Percentiles rank a stretch among this genome's conserved stretches.
phyloP scores from a whole-genome alignment of 2,888 invertebrate species.

The Thereva unica region DNA sequence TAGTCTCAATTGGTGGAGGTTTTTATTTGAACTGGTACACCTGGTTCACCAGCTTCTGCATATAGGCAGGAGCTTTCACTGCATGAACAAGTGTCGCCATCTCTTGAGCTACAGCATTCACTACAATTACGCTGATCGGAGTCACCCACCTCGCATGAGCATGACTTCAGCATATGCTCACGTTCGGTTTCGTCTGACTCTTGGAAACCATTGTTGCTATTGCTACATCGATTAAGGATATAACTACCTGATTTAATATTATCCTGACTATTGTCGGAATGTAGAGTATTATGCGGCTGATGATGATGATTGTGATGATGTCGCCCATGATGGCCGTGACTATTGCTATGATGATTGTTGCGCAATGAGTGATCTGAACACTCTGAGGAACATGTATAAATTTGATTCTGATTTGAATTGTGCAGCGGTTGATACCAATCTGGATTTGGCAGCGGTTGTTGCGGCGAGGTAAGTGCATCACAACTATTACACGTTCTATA shows the following conservation, averaged over 20 bases:
- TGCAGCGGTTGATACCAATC: slow-evolving; percentile 57
- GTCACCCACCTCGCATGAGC: slow-evolving; percentile 35
- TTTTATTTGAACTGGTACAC: slow-evolving; percentile 47
- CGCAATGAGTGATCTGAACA: slow-evolving; percentile 54
- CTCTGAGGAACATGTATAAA: slow-evolving; percentile 59
- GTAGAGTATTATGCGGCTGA: slow-evolving; percentile 38
- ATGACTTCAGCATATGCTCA: slow-evolving; percentile 43
- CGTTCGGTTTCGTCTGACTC: slow-evolving; percentile 50
- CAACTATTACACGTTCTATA: slow-evolving; percentile 56
- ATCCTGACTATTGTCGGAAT: slow-evolving; percentile 52
- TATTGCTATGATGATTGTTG: slow-evolving; percentile 50
- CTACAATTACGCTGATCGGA: slow-evolving; percentile 52
- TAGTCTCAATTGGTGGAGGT: slow-evolving; percentile 37
- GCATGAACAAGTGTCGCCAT: slow-evolving; percentile 66
- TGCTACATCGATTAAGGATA: slow-evolving; percentile 37
- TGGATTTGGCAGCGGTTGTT: slow-evolving; percentile 53
- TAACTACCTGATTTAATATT: slow-evolving; percentile 44
- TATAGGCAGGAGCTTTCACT: slow-evolving; percentile 68
- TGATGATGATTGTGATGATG: slow-evolving; percentile 42
- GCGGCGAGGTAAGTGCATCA: slow-evolving; percentile 56
- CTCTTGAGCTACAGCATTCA: slow-evolving; percentile 60
- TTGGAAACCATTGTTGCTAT: slow-evolving; percentile 44
- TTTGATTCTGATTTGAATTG: slow-evolving; percentile 51
- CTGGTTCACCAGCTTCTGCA: slow-evolving; percentile 62
- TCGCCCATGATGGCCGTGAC: slow-evolving; percentile 35